Evolutionary conservation across 2,888 invertebrate genomes (phyloP), one percentile per base, ranked within the genome.

Genomic region (Meteorus colon): DNA sequence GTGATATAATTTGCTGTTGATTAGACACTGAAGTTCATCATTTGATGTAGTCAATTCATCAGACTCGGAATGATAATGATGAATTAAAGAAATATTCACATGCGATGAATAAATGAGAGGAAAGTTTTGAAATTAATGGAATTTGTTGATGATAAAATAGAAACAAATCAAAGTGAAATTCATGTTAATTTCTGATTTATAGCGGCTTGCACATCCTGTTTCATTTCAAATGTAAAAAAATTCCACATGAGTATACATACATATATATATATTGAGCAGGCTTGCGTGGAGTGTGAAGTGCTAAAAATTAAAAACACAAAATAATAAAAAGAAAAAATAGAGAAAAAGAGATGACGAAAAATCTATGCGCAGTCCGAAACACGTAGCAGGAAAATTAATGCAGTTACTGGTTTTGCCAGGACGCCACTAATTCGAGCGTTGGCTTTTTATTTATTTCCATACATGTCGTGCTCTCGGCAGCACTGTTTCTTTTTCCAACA

Each of bases 351-450:
- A 74, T 31, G 48, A 65, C 31, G 48, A 51, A 48, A 73, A 73
- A 68, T 70, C 62, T 41, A 27, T 63, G 68, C 55, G 60, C 70
- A 74, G 59, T 74, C 55, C 69, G 62, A 68, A 41, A 68, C 45
- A 55, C 14, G 68, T 51, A 67, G 80, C 74, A 76, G 76, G 79
- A 59, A 84, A 82, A 84, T 81, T 82, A 82, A 82, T 84, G 82
- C 81, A 81, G 81, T 82, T 82, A 79, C 83, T 84, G 84, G 83
- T 82, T 84, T 82, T 84, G 83, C 83, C 82, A 83, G 82, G 79
- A 81, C 76, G 80, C 79, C 80, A 79, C 81, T 82, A 83, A 83
- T 84, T 82, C 78, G 82, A 81, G 81, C 78, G 80, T 78, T 73
- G 79, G 75, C 78, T 80, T 83, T 84, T 84, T 83, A 83, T 84